phyloP scores from a whole-genome alignment of 2,888 invertebrate genomes.

The Andrena haemorrhoa region DNA sequence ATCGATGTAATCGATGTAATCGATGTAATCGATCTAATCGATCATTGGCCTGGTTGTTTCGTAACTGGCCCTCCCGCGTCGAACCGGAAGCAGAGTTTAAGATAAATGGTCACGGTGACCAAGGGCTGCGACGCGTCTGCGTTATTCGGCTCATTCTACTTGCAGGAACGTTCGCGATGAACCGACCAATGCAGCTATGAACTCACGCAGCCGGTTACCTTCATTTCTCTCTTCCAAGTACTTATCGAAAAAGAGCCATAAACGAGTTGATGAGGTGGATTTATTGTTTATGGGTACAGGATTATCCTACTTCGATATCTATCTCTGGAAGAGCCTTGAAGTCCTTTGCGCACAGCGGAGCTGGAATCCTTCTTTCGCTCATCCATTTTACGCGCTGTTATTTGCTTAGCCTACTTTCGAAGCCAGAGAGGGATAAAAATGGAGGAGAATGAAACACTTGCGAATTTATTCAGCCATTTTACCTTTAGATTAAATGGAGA shows the following conservation, averaged over 20 bases:
- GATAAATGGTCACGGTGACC: constrained; percentile 13
- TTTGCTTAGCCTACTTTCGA: constrained; percentile 51
- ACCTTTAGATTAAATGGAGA: background rate
- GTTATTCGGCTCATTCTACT: background rate
- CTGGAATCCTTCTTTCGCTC: constrained; percentile 32
- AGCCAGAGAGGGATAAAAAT: background rate
- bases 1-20: constrained; percentile 27
- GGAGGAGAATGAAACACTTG: background rate
- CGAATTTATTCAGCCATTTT: constrained; percentile 28
- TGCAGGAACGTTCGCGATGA: background rate
- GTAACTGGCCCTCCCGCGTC: constrained; percentile 22
- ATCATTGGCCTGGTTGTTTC: constrained; percentile 33
- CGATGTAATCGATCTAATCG: constrained; percentile 24
- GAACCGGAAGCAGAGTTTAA: constrained; percentile 19
- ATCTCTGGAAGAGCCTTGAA: constrained; percentile 3
- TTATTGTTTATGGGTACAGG: background rate
- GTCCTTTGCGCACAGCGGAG: constrained; percentile 6
- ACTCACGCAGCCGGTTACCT: background rate
- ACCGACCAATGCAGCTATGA: background rate
- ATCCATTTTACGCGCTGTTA: constrained; percentile 36
- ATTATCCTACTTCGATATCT: constrained; percentile 12
- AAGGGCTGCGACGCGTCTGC: constrained; percentile 4
- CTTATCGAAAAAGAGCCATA: background rate
- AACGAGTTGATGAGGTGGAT: background rate
- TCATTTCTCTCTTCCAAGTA: background rate